Conservation (phyloP, 2,113 vertebrate genomes). For the Antechinus flavipes region DNA sequence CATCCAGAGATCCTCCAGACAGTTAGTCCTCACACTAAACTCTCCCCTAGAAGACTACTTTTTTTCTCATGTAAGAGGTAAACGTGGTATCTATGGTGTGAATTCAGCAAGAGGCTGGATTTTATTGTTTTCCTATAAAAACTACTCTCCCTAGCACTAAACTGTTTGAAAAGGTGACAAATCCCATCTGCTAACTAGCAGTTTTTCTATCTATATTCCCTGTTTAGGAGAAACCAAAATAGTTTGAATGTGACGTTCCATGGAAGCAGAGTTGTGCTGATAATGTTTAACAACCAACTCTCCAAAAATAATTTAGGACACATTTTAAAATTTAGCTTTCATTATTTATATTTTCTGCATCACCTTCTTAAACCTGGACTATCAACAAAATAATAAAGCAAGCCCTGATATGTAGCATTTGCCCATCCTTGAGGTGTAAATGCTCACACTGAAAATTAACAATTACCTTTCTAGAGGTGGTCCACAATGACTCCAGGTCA, state of each 20-base stretch:
- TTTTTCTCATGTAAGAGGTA: background rate
- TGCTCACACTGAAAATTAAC: background rate
- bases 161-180: background rate
- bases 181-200: background rate
- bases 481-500: background rate
- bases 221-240: background rate
- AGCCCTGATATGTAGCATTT: background rate
- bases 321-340: background rate
- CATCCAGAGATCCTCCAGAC: too few species aligned
- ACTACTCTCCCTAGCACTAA: background rate
- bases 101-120: background rate
- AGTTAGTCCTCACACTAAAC: background rate
- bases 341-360: background rate
- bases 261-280: background rate
- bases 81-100: background rate
- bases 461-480: background rate
- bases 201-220: background rate
- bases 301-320: background rate
- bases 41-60: background rate
- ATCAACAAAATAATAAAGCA: background rate
- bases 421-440: background rate
- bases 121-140: background rate
- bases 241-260: background rate
- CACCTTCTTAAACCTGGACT: background rate
- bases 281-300: background rate